These are phyloP conservation scores for Indri indri DNA, from an alignment of 2,113 vertebrate species.

Conservation along the genomic window DNA sequence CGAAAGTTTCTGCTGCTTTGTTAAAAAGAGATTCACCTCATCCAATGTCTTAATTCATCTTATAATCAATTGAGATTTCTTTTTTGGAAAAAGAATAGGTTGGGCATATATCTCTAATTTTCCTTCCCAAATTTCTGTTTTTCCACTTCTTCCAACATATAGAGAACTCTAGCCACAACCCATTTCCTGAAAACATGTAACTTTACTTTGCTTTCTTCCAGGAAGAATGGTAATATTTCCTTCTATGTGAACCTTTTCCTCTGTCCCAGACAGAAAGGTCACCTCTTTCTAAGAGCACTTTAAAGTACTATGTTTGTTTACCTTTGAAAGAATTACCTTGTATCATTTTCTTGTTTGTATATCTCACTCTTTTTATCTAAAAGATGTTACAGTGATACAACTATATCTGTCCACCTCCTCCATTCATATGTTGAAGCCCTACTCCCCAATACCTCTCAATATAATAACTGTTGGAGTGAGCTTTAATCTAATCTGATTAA, in stretches of 20 bases:
- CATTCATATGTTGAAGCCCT: no score
- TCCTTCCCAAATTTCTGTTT: not conserved
- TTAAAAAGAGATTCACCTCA: not conserved
- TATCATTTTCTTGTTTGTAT: not conserved
- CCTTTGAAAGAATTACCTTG: not conserved
- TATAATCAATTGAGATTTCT: not conserved
- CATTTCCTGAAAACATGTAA: not conserved
- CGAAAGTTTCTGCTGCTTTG: not conserved
- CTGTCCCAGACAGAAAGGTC: not conserved
- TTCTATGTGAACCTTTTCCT: not conserved
- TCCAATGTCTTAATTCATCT: not conserved
- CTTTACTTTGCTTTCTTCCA: not conserved
- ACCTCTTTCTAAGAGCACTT: not conserved
- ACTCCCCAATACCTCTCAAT: no score
- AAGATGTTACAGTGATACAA: not conserved
- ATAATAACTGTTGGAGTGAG: no score
- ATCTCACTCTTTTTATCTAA: not conserved
- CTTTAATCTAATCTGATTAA: no score
- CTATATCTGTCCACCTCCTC: no score
- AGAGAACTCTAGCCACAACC: not conserved
- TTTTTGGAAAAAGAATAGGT: not conserved
- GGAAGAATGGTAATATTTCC: not conserved
- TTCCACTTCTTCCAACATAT: not conserved
- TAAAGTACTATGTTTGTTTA: not conserved
- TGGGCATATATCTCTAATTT: not conserved